phyloP scores from a whole-genome alignment of 2,888 invertebrate genomes.

The Neoitamus cyanurus region DNA sequence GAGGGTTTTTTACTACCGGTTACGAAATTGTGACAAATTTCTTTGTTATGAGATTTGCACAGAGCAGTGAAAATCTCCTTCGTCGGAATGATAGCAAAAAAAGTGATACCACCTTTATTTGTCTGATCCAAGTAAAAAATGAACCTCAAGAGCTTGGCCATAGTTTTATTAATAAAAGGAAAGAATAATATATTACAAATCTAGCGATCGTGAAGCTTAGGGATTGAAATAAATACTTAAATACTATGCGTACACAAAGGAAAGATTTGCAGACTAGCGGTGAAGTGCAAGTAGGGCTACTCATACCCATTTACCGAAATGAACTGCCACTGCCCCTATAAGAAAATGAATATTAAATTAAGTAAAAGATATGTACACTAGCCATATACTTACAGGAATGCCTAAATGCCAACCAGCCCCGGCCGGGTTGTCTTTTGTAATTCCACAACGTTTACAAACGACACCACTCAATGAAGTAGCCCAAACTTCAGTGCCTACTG shows the following conservation, averaged over 20 bases:
- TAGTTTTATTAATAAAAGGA: background rate
- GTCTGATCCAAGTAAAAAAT: no score
- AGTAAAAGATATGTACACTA: background rate
- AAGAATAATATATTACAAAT: constrained; percentile 32
- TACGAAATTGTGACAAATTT: no score
- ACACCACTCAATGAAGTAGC: constrained; percentile 78
- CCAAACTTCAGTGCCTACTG: constrained; percentile 82
- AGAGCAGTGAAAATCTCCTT: no score
- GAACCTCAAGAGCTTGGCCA: background rate
- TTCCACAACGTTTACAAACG: constrained; percentile 78
- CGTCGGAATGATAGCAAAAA: no score
- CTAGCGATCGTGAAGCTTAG: background rate
- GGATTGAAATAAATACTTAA: constrained; percentile 12
- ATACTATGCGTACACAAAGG: background rate
- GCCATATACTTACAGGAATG: constrained; percentile 67
- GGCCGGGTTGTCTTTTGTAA: constrained; percentile 76
- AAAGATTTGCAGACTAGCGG: background rate
- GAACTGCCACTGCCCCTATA: constrained; percentile 70
- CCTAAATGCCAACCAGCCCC: constrained; percentile 85
- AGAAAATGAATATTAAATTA: constrained; percentile 53
- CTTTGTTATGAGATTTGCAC: no score
- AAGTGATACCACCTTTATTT: no score
- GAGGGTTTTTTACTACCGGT: no score
- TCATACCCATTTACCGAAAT: constrained; percentile 57
- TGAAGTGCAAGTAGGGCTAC: background rate